Percentiles rank a stretch among this genome's conserved stretches.
These are phyloP conservation scores for Drosophila koepferae DNA, from an alignment of 2,888 invertebrate species.

Conservation along the genomic window DNA sequence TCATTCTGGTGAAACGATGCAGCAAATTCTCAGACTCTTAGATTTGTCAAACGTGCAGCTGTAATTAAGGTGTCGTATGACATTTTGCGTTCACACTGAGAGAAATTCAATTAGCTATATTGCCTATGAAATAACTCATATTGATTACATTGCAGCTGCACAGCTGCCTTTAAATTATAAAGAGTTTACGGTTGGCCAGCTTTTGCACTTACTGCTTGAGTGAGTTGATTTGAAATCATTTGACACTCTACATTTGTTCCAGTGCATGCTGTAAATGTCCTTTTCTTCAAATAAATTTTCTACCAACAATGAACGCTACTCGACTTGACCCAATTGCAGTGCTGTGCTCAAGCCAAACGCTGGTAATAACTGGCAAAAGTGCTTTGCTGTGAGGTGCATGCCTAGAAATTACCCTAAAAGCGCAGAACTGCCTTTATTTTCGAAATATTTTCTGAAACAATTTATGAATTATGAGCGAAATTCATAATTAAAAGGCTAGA, in stretches of 20 bases:
- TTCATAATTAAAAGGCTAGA: no score
- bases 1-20: constrained; percentile 19
- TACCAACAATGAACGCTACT: background rate
- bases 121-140: background rate
- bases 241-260: background rate
- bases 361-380: background rate
- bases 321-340: constrained; percentile 4
- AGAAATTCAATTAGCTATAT: background rate
- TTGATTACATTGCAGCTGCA: background rate
- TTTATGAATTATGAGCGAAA: no score
- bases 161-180: background rate
- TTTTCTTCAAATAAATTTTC: constrained; percentile 1
- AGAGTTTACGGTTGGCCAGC: background rate
- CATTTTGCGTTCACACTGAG: constrained; percentile 1
- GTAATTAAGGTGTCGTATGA: constrained; percentile 18
- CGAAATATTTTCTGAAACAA: no score
- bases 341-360: background rate
- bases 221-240: background rate
- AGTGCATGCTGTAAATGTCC: background rate
- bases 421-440: no score
- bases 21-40: constrained; percentile 8
- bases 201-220: background rate
- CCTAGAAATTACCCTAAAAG: background rate
- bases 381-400: background rate
- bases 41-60: constrained; percentile 29